Evolutionary conservation across 2,797 vertebrate species (phyloP).

Genomic region (Smutsia temminckii): DNA sequence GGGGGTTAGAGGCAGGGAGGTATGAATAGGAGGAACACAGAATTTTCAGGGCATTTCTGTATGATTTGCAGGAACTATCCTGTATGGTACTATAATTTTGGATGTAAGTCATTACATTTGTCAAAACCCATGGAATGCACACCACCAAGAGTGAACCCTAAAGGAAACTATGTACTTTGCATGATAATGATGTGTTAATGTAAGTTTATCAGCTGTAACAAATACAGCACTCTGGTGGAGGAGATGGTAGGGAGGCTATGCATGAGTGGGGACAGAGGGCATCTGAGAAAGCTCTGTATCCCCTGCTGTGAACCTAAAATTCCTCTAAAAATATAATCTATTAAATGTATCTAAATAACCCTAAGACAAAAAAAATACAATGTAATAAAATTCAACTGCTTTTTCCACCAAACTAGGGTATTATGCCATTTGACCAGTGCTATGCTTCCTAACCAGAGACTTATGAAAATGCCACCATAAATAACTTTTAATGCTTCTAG

Average conservation of each 20-base stretch:
- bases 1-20: rapidly evolving
- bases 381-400: not conserved
- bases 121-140: not conserved
- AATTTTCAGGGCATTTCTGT: not conserved
- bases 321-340: not conserved
- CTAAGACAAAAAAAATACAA: not conserved
- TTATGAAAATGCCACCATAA: not conserved
- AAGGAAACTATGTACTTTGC: not conserved
- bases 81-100: not conserved
- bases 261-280: not conserved
- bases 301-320: not conserved
- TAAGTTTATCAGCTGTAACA: not conserved
- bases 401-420: not conserved
- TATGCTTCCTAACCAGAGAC: not conserved
- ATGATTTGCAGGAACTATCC: not conserved
- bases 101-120: not conserved
- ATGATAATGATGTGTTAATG: not conserved
- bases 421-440: not conserved
- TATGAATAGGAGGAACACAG: not conserved
- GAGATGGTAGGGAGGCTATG: not conserved
- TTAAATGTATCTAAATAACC: not conserved
- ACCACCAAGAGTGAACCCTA: not conserved
- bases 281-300: not conserved
- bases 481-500: not conserved
- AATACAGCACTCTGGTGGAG: not conserved